Evolutionary conservation across 2,113 vertebrate genomes (phyloP).

Genomic region (Rhagologus leucostigma): DNA sequence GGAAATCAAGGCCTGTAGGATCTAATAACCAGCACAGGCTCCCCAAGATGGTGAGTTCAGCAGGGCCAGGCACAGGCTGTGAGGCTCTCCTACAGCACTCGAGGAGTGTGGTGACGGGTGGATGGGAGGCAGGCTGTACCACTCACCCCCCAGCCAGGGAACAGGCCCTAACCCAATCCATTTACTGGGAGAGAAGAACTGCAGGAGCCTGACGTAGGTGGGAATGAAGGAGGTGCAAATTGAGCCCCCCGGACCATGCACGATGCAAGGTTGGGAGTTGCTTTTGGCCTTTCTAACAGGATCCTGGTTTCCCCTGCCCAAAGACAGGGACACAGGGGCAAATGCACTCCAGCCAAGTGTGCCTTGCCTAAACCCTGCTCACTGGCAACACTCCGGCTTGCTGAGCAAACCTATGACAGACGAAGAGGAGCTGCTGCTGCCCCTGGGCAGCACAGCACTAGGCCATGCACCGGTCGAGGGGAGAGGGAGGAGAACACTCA

Average conservation of each 20-base stretch:
- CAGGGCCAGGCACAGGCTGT: not conserved
- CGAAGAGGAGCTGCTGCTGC: not conserved
- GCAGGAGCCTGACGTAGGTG: not conserved
- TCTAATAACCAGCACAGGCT: not conserved
- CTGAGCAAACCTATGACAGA: not conserved
- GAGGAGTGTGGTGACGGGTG: fast-evolving
- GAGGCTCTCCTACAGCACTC: not conserved
- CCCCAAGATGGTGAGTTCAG: fast-evolving
- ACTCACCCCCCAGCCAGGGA: fast-evolving
- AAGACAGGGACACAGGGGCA: not conserved
- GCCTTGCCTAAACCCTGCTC: not conserved
- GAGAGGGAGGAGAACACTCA: slow-evolving; percentile 37
- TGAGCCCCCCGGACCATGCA: fast-evolving
- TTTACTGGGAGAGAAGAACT: not conserved
- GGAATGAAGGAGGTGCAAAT: not conserved
- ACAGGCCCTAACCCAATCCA: not conserved
- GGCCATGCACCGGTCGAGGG: not conserved
- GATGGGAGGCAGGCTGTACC: not conserved
- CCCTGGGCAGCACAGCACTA: not conserved
- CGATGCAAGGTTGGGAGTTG: fast-evolving
- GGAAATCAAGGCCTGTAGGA: not conserved
- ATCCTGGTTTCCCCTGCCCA: fast-evolving
- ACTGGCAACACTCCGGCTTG: fast-evolving
- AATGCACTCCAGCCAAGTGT: fast-evolving
- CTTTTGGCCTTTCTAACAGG: not conserved